Evolutionary conservation across 2,113 vertebrate genomes (phyloP).

Genomic region (Tyto alba): DNA sequence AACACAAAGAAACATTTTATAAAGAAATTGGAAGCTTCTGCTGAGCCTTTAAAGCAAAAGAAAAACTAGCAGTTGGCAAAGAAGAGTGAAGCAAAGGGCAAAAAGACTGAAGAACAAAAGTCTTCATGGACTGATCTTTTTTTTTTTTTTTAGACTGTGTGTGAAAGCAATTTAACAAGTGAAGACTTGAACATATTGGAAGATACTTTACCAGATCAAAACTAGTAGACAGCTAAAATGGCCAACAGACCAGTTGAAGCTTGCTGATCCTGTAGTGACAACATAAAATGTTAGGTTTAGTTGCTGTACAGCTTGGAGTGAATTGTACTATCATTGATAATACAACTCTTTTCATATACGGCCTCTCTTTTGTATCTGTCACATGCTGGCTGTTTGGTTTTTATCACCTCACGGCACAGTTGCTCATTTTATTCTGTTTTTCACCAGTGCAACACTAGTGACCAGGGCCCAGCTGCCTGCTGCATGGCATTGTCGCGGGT

Average conservation of each 20-base stretch:
- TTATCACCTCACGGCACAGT: background rate
- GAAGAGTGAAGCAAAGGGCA: background rate
- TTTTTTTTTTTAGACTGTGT: background rate
- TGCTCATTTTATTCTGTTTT: background rate
- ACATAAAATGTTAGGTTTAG: background rate
- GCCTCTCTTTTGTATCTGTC: background rate
- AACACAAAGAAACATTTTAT: background rate
- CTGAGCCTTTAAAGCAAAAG: background rate
- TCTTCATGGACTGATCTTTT: background rate
- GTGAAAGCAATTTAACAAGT: background rate
- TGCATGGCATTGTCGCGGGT: background rate
- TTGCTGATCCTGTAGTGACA: background rate
- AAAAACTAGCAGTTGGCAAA: background rate
- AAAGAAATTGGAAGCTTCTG: slow-evolving; percentile 6
- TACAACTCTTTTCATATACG: background rate
- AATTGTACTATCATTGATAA: background rate
- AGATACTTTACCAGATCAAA: background rate
- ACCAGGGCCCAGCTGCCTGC: background rate
- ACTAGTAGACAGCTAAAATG: background rate
- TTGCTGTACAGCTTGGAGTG: background rate
- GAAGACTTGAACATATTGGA: background rate
- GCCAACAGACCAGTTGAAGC: background rate
- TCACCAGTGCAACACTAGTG: background rate
- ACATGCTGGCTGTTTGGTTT: background rate
- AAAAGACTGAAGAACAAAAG: background rate